A percentile compares a stretch with the other conserved stretches of the same genome.
phyloP scores from a whole-genome alignment of 2,113 vertebrate genomes.

The Macrotis lagotis region DNA sequence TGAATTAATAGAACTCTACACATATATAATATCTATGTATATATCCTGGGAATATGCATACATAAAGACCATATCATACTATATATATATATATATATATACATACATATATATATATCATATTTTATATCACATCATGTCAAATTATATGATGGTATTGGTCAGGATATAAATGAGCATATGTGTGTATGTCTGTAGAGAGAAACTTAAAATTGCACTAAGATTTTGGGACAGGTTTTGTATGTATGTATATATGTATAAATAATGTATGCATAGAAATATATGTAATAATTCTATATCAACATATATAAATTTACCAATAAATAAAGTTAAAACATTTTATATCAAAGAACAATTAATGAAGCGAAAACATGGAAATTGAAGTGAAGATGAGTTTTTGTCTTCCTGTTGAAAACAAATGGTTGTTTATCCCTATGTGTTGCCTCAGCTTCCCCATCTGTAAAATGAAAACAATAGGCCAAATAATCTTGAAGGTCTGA shows the following conservation, averaged over 20 bases:
- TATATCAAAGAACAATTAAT: background rate
- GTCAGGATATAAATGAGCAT: background rate
- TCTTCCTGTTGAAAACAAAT: background rate
- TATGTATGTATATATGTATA: background rate
- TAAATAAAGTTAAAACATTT: background rate
- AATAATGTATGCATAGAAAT: accelerated
- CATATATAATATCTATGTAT: background rate
- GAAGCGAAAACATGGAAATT: background rate
- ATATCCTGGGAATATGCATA: background rate
- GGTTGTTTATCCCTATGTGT: background rate
- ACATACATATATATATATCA: too few species aligned
- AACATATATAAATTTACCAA: background rate
- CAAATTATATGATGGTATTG: background rate
- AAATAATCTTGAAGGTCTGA: background rate
- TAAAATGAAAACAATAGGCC: background rate
- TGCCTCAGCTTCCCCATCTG: background rate
- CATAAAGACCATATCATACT: background rate
- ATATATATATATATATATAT: too few species aligned
- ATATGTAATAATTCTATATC: background rate
- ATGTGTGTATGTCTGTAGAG: background rate
- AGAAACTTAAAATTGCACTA: background rate
- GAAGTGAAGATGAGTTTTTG: background rate
- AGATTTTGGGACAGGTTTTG: background rate
- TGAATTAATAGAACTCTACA: background rate
- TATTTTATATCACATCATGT: background rate